Percentiles rank a stretch among this genome's conserved stretches.
Conservation (phyloP, 1,140 invertebrate species). For the Trigoniulus corallinus region DNA sequence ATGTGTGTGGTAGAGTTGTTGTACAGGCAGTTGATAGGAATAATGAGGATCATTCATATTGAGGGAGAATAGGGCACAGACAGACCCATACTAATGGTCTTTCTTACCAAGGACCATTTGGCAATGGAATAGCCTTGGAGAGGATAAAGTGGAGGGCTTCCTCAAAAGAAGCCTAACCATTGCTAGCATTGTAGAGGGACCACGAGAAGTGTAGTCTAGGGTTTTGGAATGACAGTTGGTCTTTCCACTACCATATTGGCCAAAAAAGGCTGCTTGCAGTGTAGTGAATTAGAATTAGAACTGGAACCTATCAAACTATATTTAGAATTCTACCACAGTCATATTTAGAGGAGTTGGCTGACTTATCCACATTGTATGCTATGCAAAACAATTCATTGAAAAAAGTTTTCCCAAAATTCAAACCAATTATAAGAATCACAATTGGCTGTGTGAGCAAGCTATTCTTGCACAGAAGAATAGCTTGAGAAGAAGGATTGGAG, state of each 20-base stretch:
- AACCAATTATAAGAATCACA: slow-evolving; percentile 15
- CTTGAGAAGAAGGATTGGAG: too few relatives aligned
- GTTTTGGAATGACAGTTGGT: slow-evolving; percentile 7
- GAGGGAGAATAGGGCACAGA: too few relatives aligned
- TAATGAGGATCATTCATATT: slow-evolving; percentile 14
- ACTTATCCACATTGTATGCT: slow-evolving; percentile 11
- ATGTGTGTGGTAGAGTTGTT: too few relatives aligned
- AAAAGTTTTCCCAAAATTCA: slow-evolving; percentile 20
- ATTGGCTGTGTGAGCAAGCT: slow-evolving; percentile 22
- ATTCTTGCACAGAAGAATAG: slow-evolving; percentile 15
- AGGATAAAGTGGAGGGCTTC: too few relatives aligned
- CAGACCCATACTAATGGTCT: too few relatives aligned
- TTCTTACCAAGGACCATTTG: too few relatives aligned
- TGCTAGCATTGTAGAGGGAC: too few relatives aligned
- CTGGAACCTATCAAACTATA: slow-evolving; percentile 1
- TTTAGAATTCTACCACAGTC: not conserved
- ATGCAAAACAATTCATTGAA: slow-evolving; percentile 17
- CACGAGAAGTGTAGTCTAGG: slow-evolving; percentile 13
- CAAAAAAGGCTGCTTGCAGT: too few relatives aligned
- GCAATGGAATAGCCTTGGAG: too few relatives aligned
- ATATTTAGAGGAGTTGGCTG: too few relatives aligned
- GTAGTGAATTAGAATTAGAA: too few relatives aligned
- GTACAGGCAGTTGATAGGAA: slow-evolving; percentile 12
- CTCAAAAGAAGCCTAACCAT: slow-evolving; percentile 5
- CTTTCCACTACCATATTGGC: too few relatives aligned